Percentiles rank a stretch among this genome's conserved stretches.
Evolutionary conservation across 2,797 vertebrate species (phyloP).

Genomic region (Semotilus atromaculatus): DNA sequence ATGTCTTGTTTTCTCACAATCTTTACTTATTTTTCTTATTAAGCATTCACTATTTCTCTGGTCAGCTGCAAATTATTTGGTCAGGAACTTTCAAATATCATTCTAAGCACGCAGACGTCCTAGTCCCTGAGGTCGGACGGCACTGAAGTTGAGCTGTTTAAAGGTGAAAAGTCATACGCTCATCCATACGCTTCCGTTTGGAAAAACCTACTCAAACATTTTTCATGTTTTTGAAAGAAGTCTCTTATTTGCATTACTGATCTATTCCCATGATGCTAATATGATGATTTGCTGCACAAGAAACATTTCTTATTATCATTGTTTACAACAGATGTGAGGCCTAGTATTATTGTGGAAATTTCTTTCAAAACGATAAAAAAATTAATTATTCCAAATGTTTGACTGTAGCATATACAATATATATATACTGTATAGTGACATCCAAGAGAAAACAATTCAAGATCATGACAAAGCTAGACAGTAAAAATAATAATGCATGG

Average conservation of each 20-base stretch:
- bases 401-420: no score
- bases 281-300: no score
- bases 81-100: background rate
- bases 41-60: background rate
- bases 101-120: background rate
- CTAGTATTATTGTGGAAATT: background rate
- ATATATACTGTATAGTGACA: no score
- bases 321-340: background rate
- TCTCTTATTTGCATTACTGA: background rate
- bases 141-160: background rate
- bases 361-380: background rate
- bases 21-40: background rate
- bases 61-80: background rate
- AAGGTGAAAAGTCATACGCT: no score
- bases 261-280: background rate
- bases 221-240: background rate
- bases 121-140: background rate
- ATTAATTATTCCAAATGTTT: background rate
- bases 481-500: background rate
- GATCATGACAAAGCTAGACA: background rate
- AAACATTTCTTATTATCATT: background rate
- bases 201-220: background rate
- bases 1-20: background rate
- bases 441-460: background rate
- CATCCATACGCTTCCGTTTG: background rate